Percentiles rank a stretch among this genome's conserved stretches.
Evolutionary conservation across 2,797 vertebrate genomes (phyloP).

Genomic region (Dipus sagitta): DNA sequence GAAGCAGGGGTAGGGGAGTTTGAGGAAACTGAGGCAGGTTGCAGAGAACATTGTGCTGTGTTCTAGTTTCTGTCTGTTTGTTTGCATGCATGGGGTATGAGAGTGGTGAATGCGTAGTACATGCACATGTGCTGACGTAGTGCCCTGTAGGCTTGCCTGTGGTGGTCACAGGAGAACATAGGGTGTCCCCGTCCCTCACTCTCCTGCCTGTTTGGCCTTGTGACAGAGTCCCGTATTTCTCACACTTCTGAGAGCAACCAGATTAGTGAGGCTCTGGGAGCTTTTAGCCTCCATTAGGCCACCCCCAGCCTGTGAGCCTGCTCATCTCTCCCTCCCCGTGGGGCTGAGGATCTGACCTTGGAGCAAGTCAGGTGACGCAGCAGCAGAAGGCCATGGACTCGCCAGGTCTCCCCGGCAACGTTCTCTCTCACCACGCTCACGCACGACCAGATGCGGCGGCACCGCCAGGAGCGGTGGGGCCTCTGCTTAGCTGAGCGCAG

Average conservation of each 20-base stretch:
- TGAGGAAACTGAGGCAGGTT: background rate
- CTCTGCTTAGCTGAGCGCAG: background rate
- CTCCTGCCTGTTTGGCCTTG: background rate
- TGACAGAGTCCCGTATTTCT: background rate
- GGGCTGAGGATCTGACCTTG: background rate
- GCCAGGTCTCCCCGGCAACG: background rate
- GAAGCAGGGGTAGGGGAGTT: background rate
- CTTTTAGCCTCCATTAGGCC: background rate
- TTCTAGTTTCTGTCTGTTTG: background rate
- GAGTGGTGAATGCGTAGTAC: background rate
- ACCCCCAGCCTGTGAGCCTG: rapidly evolving
- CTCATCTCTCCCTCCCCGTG: background rate
- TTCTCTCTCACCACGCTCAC: background rate
- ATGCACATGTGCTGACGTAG: too few species aligned
- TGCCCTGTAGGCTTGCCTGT: background rate
- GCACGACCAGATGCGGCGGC: background rate
- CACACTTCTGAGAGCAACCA: background rate
- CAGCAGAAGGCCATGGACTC: background rate
- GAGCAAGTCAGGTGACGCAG: background rate
- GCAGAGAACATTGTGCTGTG: background rate
- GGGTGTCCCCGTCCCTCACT: background rate
- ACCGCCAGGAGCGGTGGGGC: background rate
- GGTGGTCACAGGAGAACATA: background rate
- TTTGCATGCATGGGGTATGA: background rate
- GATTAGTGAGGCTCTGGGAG: background rate